phyloP scores from a whole-genome alignment of 2,797 vertebrate species.

The Propithecus perrieri region DNA sequence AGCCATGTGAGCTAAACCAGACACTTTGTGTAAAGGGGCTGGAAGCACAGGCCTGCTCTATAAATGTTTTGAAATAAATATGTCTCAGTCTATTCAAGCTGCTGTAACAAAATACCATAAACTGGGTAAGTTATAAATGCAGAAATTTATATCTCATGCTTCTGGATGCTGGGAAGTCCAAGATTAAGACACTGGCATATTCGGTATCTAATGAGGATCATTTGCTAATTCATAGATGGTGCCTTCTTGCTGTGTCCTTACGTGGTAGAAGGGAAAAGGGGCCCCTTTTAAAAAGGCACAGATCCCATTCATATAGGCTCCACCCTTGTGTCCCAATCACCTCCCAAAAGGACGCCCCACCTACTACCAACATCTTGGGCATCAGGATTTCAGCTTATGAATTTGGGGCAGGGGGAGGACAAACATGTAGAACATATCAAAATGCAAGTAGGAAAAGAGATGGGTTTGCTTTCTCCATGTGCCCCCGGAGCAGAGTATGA shows the following conservation, averaged over 20 bases:
- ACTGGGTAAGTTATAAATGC: neutral
- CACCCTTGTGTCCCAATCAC: neutral
- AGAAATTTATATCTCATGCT: neutral
- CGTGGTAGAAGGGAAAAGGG: neutral
- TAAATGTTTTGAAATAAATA: neutral
- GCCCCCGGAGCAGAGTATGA: neutral
- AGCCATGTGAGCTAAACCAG: neutral
- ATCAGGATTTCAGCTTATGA: neutral
- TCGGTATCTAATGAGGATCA: neutral
- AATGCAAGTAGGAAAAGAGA: neutral
- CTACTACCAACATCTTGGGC: neutral
- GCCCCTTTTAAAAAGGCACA: neutral
- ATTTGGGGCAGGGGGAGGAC: neutral
- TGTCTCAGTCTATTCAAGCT: neutral
- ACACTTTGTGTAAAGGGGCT: neutral
- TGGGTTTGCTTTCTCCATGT: rapidly evolving
- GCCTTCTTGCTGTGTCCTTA: neutral
- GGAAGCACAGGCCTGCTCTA: neutral
- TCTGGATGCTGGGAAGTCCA: neutral
- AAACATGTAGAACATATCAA: neutral
- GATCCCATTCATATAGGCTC: neutral
- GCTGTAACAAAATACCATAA: neutral
- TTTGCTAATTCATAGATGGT: neutral
- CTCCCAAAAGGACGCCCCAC: neutral
- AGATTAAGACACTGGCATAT: neutral